A percentile compares a stretch with the other conserved stretches of the same genome.
These are phyloP conservation scores for Micronycteris hirsuta DNA, from an alignment of 2,113 vertebrate genomes.

Conservation along the genomic window DNA sequence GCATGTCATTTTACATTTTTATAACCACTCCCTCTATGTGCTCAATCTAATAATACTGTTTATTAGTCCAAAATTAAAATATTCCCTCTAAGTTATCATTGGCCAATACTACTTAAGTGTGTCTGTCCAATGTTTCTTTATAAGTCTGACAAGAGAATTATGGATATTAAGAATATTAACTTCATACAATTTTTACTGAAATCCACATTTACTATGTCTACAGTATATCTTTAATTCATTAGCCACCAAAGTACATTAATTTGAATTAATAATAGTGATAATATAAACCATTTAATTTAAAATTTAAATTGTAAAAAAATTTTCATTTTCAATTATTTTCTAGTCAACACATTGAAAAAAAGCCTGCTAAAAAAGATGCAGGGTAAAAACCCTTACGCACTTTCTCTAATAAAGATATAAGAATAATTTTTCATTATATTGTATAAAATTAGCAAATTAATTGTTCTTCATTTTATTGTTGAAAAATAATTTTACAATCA, in stretches of 20 bases:
- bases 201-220: neutral
- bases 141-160: neutral
- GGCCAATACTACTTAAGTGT: neutral
- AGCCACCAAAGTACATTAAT: neutral
- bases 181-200: neutral
- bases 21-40: neutral
- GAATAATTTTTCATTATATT: neutral
- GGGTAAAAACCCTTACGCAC: neutral
- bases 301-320: neutral
- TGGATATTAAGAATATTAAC: neutral
- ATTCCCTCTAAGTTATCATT: neutral
- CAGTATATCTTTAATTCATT: neutral
- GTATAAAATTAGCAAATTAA: neutral
- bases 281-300: neutral
- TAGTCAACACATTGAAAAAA: neutral
- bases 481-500: neutral
- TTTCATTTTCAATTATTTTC: neutral
- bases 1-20: neutral
- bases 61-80: neutral
- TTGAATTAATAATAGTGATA: neutral
- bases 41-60: neutral
- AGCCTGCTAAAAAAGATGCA: neutral
- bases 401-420: neutral
- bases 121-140: neutral
- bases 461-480: too few relatives aligned